Conservation (phyloP, 2,113 vertebrate genomes). For the Anhinga rufa region DNA sequence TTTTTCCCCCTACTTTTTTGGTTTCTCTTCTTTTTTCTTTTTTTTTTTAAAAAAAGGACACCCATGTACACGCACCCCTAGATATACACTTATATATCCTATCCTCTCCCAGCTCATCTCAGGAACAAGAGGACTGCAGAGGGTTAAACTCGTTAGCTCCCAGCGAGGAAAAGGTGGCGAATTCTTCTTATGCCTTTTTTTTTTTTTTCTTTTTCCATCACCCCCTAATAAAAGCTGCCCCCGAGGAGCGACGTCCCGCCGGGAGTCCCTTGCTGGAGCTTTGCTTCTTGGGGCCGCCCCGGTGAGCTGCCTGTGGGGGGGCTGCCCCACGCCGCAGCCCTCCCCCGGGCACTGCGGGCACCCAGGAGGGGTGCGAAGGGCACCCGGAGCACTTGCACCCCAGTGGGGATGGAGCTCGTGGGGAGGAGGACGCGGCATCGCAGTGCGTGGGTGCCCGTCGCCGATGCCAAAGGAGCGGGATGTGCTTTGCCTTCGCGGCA, state of each 20-base stretch:
- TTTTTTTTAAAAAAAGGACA: not conserved
- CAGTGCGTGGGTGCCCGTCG: not conserved
- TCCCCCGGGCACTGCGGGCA: not conserved
- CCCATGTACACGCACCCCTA: not conserved
- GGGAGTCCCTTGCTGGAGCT: not conserved
- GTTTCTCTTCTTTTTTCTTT: not conserved
- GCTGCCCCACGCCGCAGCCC: not conserved
- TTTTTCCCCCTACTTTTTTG: not conserved
- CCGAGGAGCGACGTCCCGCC: not conserved
- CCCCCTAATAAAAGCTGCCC: not conserved
- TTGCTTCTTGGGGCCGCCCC: not conserved
- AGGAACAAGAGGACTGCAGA: conserved; percentile 28
- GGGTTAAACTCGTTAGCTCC: not conserved
- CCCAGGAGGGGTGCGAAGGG: not conserved
- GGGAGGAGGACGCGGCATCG: not conserved
- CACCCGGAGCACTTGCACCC: not conserved
- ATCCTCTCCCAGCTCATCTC: conserved; percentile 20
- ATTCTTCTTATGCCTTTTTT: not conserved
- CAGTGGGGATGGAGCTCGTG: rapidly evolving
- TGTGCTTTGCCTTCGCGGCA: rapidly evolving
- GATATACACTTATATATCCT: not conserved
- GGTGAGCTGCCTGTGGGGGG: not conserved
- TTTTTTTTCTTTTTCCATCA: not conserved
- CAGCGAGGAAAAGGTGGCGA: not conserved
- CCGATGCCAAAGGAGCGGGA: not conserved